A percentile compares a stretch with the other conserved stretches of the same genome.
These are phyloP conservation scores for Pseudoips prasinana DNA, from an alignment of 2,888 invertebrate species.

Conservation along the genomic window DNA sequence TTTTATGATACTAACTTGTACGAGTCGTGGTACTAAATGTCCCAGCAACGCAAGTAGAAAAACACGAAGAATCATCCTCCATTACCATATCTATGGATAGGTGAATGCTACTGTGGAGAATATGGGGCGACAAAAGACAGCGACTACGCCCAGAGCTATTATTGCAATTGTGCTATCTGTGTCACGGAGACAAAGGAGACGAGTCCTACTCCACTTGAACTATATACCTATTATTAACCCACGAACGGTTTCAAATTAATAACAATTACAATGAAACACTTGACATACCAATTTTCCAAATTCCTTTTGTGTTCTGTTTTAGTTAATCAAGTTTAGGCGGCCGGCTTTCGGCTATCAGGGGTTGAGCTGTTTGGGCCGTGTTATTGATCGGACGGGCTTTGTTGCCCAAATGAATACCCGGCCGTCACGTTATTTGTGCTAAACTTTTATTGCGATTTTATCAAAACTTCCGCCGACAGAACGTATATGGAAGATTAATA, in stretches of 20 bases:
- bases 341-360: constrained; percentile 11
- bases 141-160: background rate
- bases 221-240: background rate
- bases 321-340: constrained; percentile 30
- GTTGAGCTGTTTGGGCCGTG: constrained; percentile 3
- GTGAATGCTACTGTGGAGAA: background rate
- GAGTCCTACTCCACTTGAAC: background rate
- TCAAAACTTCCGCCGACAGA: constrained; percentile 14
- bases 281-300: constrained; percentile 30
- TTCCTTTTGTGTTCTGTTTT: constrained; percentile 18
- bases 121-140: background rate
- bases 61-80: too few species aligned
- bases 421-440: constrained; percentile 27
- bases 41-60: too few species aligned
- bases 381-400: constrained; percentile 31
- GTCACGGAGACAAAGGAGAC: background rate
- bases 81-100: too few species aligned
- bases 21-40: too few species aligned
- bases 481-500: background rate
- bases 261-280: constrained; percentile 21
- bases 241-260: background rate
- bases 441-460: constrained; percentile 32
- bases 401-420: constrained; percentile 28
- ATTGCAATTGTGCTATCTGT: background rate
- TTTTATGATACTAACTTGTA: too few species aligned